phyloP scores from a whole-genome alignment of 2,888 invertebrate genomes.

The Priocnemis perturbator region DNA sequence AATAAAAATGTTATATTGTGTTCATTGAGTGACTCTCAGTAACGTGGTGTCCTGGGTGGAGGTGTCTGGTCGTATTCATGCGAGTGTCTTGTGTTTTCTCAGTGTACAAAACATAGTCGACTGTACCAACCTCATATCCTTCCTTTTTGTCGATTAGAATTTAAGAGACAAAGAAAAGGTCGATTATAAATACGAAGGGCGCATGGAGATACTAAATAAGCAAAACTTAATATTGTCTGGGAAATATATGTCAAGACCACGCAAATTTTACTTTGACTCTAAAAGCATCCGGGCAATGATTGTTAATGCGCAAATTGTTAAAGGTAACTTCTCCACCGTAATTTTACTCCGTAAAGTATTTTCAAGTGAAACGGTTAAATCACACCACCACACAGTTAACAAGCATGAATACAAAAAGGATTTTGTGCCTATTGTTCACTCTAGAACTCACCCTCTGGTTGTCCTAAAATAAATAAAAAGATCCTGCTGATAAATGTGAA shows the following conservation, averaged over 20 bases:
- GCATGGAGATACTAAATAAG: conserved; percentile 15
- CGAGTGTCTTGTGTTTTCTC: conserved; percentile 50
- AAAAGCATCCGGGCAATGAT: no score
- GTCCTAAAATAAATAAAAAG: conserved; percentile 68
- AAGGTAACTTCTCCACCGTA: no score
- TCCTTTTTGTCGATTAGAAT: conserved; percentile 74
- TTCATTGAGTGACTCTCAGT: conserved; percentile 9
- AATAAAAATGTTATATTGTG: conserved; percentile 10
- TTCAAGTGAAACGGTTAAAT: conserved; percentile 28
- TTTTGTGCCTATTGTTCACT: conserved; percentile 31
- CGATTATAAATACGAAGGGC: conserved; percentile 36
- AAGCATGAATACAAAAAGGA: conserved; percentile 24
- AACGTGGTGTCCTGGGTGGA: conserved; percentile 31
- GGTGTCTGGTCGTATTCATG: conserved; percentile 42
- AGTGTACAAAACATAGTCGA: conserved; percentile 49
- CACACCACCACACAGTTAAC: conserved; percentile 57
- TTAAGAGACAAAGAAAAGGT: conserved; percentile 57
- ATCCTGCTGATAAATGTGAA: conserved; percentile 33
- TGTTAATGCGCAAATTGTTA: no score
- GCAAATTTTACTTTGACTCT: conserved; percentile 15
- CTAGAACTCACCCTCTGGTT: conserved; percentile 68
- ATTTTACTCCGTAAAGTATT: conserved; percentile 6
- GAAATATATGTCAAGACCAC: conserved; percentile 9
- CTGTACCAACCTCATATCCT: conserved; percentile 81
- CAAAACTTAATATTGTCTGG: conserved; percentile 10